Evolutionary conservation across 2,888 invertebrate genomes (phyloP).

Genomic region (Pimpla rufipes): DNA sequence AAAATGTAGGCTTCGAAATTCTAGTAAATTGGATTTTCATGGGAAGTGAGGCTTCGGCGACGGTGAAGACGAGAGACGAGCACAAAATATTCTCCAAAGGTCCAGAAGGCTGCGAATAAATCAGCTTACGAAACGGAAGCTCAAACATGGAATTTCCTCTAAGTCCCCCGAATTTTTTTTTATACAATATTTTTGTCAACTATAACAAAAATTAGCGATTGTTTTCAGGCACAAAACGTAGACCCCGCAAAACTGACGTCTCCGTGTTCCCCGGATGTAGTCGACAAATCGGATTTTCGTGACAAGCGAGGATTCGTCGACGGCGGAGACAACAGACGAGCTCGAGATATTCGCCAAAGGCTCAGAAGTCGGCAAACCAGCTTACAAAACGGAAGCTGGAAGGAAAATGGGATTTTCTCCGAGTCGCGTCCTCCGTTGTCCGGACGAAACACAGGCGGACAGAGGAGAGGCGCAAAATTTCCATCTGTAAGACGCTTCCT

Average conservation of each 20-base stretch:
- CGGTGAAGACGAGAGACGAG: no score
- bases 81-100: no score
- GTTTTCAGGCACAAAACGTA: not conserved
- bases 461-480: not conserved
- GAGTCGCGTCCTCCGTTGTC: not conserved
- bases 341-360: not conserved
- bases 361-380: constrained; percentile 1
- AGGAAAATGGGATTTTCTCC: not conserved
- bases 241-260: not conserved
- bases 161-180: no score
- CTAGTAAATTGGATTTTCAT: no score
- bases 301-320: not conserved
- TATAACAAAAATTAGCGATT: no score
- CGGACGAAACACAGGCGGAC: not conserved
- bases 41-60: no score
- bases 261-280: not conserved
- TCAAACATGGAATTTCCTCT: no score
- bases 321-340: not conserved
- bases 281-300: not conserved
- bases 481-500: not conserved
- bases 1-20: no score
- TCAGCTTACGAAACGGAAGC: no score
- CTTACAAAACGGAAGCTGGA: not conserved
- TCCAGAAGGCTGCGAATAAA: no score
- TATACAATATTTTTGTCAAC: no score